Base-by-base conservation (phyloP, 92 coral and sea anemone genomes). In the Nematostella vectensis region DNA sequence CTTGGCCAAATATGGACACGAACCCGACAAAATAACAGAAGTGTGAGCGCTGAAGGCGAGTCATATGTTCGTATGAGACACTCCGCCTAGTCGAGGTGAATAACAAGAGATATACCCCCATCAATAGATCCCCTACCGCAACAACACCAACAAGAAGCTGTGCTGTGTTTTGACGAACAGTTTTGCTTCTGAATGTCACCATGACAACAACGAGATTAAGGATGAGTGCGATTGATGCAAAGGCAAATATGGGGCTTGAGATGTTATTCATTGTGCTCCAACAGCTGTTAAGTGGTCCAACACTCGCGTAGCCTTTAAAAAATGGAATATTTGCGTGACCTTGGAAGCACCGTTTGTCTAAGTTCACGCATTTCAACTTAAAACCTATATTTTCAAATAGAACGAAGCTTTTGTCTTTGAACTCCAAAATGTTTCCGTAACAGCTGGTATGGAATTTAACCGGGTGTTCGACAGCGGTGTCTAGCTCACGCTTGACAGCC, bases 181-280 rank as follows among this genome's bases (percentile, higher is more conserved):
- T 39, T 42, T 55, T 54, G 29, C 63, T 31, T 12, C 72, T 47
- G 19, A 18, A 44, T 11, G 72, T 66, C 29, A 55, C 72, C 23
- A 66, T 66, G 30, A 66, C 72, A 27, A 66, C 72, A 17, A 56
- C 36, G 11, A 66, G 4, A 48, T 66, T 66, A 21, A 66, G 49
- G 9, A 55, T 39, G 6, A 66, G 28, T 13, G 72, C 72, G 57
- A 66, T 27, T 11, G 72, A 43, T 66, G 55, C 72, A 39, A 66
- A 55, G 40, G 47, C 54, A 6, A 52, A 29, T 13, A 66, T 30
- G 26, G 45, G 26, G 3, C 20, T 2, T 3, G 72, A 66, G 29
- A 50, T 66, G 19, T 54, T n/a, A 51, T 55, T 66, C 62, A 66
- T 66, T 15, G 18, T 20, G 8, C 4, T 23, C 72, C 72, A 66